Percentiles rank a stretch among this genome's conserved stretches.
phyloP scores from a whole-genome alignment of 2,888 invertebrate genomes.

The Hanleya hanleyi region DNA sequence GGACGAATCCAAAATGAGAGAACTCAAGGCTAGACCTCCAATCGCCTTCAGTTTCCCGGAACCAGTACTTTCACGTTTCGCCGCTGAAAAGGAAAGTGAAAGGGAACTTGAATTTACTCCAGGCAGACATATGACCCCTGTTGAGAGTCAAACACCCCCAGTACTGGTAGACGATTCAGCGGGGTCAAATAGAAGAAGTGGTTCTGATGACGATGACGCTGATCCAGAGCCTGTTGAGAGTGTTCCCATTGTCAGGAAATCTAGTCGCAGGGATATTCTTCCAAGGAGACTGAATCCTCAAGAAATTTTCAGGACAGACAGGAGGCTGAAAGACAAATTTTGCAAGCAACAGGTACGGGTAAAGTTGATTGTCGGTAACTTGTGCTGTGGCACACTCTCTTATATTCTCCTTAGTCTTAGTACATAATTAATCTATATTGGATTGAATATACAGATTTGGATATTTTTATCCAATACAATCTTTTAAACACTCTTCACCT shows the following conservation, averaged over 20 bases:
- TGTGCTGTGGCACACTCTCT: too few species aligned
- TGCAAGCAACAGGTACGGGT: slow-evolving; percentile 45
- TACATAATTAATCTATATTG: too few species aligned
- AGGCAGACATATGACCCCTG: background rate
- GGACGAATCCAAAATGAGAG: slow-evolving; percentile 49
- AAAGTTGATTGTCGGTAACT: background rate
- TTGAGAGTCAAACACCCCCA: too few species aligned
- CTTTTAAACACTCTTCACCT: too few species aligned
- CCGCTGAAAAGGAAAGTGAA: background rate
- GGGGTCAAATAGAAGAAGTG: slow-evolving; percentile 23
- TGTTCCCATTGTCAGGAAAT: slow-evolving; percentile 6
- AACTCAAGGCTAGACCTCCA: slow-evolving; percentile 45
- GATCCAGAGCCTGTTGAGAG: slow-evolving; percentile 15
- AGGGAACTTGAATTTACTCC: background rate
- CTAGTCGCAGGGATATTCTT: slow-evolving; percentile 26
- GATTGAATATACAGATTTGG: too few species aligned
- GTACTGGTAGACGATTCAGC: slow-evolving; percentile 17
- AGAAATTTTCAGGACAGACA: slow-evolving; percentile 52
- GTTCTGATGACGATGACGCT: slow-evolving; percentile 36
- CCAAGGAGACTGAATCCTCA: slow-evolving; percentile 29
- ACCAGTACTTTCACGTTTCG: slow-evolving; percentile 21
- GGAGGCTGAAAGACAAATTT: slow-evolving; percentile 55
- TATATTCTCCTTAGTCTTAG: too few species aligned
- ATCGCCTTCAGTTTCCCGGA: slow-evolving; percentile 48
- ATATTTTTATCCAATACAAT: too few species aligned